Evolutionary conservation across 1,140 invertebrate genomes (phyloP).

Genomic region (Anadara kagoshimensis): DNA sequence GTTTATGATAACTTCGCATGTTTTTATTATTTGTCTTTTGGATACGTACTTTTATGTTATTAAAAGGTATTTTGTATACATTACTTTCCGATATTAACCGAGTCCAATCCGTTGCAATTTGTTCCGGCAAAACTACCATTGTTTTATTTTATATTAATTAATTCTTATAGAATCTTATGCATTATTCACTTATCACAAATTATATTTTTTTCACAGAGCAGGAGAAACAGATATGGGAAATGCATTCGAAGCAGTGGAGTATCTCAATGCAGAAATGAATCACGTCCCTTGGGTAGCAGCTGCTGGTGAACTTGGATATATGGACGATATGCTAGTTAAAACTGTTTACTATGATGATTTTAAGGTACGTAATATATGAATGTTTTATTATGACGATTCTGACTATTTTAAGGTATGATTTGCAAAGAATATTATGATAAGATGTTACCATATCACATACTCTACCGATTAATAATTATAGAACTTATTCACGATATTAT

Average conservation of each 20-base stretch:
- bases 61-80: too few species aligned
- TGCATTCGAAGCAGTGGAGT: slow-evolving; percentile 81
- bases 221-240: slow-evolving; percentile 82
- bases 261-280: slow-evolving; percentile 82
- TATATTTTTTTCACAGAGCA: slow-evolving; percentile 70
- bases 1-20: too few species aligned
- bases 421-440: slow-evolving; percentile 1
- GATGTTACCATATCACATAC: background rate
- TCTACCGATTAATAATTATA: too few species aligned
- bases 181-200: too few species aligned
- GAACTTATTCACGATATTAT: too few species aligned
- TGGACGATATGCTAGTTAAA: slow-evolving; percentile 81
- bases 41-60: too few species aligned
- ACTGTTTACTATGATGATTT: slow-evolving; percentile 75
- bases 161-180: too few species aligned
- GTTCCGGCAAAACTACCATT: too few species aligned
- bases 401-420: slow-evolving; percentile 2
- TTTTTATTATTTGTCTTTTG: too few species aligned
- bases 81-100: too few species aligned
- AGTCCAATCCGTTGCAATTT: too few species aligned
- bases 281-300: slow-evolving; percentile 77
- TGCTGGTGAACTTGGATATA: slow-evolving; percentile 81
- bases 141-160: too few species aligned
- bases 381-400: slow-evolving; percentile 1
- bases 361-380: slow-evolving; percentile 44